Base-by-base conservation (phyloP, 2,113 vertebrate genomes). In the Platysternon megacephalum region DNA sequence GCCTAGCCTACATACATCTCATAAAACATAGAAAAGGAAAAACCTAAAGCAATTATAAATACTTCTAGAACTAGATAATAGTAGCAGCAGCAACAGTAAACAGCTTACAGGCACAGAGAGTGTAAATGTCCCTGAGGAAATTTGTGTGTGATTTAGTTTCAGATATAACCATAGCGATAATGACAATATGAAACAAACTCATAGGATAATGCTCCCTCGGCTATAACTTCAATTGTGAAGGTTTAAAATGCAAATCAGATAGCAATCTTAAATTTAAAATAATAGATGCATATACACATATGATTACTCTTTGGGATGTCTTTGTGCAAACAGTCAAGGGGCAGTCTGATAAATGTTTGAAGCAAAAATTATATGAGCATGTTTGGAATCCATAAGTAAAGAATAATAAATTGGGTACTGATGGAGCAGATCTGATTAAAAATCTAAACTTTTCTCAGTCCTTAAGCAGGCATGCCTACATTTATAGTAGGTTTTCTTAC, bases 241-340 rank as follows among this genome's bases (percentile, higher is more conserved):
- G 53, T 96, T 84, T 91, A 87, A 97, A 86, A 90, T 93, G 49
- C 44, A 97, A 94, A 96, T 97, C 95, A 83, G 52, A 32, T 91
- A 78, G 49, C 49, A 94, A 90, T 89, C 44, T 86, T 93, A 88
- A 95, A 35, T 53, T 95, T 94, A 88, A 97, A 97, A 95, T 89
- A 93, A 85, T 87, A 65, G 0, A 1, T 29, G 82, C 8, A 84
- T 86, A 52, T 13, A 79, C 86, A 52, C 26, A 76, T 95, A 97
- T 90, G 90, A 13, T 93, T 96, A 79, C 46, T 95, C 49, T 56
- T 87, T 85, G 76, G 84, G 80, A 82, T 89, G 76, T 61, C 80
- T 84, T 78, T 96, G 39, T 84, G 35, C 90, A 90, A 96, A 91
- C 52, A 65, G 29, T 84, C 84, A 93, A 87, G 74, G 42, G 85